These are phyloP conservation scores for Datnioides undecimradiatus DNA, from an alignment of 2,113 vertebrate species.

Conservation along the genomic window DNA sequence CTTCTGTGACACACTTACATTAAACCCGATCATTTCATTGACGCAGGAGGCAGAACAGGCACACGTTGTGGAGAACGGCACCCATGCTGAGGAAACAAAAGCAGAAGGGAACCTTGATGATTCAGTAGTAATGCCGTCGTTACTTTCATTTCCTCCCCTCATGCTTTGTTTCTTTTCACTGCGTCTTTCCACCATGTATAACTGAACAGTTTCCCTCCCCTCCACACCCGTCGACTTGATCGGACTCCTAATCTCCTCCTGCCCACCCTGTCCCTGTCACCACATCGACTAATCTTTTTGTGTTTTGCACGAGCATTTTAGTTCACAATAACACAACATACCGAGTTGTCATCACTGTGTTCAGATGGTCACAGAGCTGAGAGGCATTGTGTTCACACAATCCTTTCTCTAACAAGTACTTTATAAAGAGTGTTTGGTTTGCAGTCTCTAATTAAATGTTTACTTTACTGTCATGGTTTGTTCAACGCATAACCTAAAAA, in stretches of 20 bases:
- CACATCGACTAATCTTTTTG: conserved; percentile 30
- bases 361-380: conserved; percentile 5
- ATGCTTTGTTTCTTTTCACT: conserved; percentile 17
- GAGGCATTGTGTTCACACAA: not conserved
- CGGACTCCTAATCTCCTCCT: conserved; percentile 6
- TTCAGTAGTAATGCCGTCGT: conserved; percentile 75
- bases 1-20: not conserved
- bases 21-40: conserved; percentile 55
- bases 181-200: not conserved
- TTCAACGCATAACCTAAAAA: not conserved
- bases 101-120: conserved; percentile 63
- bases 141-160: not conserved
- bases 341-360: conserved; percentile 1
- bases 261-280: not conserved
- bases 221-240: conserved; percentile 13
- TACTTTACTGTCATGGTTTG: not conserved
- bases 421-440: conserved; percentile 19
- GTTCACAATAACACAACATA: conserved; percentile 28
- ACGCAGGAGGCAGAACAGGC: conserved; percentile 75
- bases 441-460: not conserved
- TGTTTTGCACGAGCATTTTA: conserved; percentile 46
- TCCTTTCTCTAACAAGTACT: not conserved
- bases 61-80: conserved; percentile 76
- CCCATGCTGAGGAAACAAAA: conserved; percentile 49
- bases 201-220: conserved; percentile 1